phyloP scores from a whole-genome alignment of 1,140 invertebrate genomes.

The Oppia nitens region DNA sequence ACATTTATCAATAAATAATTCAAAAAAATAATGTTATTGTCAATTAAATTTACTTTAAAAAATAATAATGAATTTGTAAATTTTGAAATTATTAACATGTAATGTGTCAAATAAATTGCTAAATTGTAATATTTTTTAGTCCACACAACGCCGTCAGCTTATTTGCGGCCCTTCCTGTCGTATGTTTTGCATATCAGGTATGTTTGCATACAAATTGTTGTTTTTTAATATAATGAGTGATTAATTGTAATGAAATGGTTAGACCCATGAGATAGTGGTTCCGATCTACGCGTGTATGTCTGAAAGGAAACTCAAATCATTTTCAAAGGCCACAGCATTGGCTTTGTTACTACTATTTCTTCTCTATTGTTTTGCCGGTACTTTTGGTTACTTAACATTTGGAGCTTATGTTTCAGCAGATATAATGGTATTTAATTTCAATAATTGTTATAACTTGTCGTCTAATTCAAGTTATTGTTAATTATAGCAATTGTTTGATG shows the following conservation, averaged over 20 bases:
- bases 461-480: too few relatives aligned
- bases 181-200: constrained; percentile 56
- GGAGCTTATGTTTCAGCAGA: constrained; percentile 43
- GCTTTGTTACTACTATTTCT: constrained; percentile 43
- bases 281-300: constrained; percentile 45
- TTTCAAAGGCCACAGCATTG: constrained; percentile 36
- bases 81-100: too few relatives aligned
- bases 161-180: constrained; percentile 46
- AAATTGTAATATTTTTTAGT: constrained; percentile 23
- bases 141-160: constrained; percentile 40
- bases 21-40: too few relatives aligned
- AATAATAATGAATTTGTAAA: too few relatives aligned
- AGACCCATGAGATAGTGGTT: constrained; percentile 52
- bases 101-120: neutral
- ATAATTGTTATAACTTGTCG: too few relatives aligned
- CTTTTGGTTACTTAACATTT: constrained; percentile 49
- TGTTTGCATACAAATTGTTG: neutral
- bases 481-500: constrained; percentile 29
- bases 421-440: constrained; percentile 31
- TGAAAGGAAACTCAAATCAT: constrained; percentile 34
- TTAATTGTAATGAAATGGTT: constrained; percentile 23
- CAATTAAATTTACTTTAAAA: too few relatives aligned
- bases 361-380: constrained; percentile 42
- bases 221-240: neutral
- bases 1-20: too few relatives aligned